These are phyloP conservation scores for Pelobates cultripes DNA, from an alignment of 2,797 vertebrate species.

Conservation along the genomic window DNA sequence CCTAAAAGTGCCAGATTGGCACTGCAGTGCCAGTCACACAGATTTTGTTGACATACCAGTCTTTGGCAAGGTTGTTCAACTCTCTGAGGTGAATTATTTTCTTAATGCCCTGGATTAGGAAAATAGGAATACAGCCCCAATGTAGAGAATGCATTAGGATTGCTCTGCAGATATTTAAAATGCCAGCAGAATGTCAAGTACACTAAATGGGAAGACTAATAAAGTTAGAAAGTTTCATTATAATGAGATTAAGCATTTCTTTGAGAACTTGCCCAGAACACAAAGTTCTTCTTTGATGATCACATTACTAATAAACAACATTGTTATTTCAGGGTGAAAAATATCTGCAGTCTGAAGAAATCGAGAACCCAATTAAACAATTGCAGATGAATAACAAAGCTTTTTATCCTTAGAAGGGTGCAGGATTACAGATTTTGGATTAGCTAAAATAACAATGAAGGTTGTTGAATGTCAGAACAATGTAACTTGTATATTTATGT, in stretches of 20 bases:
- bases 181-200: conserved; percentile 26
- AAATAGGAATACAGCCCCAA: neutral
- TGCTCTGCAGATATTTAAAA: conserved; percentile 24
- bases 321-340: neutral
- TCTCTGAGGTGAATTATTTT: too few species aligned
- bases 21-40: too few species aligned
- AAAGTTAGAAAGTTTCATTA: conserved; percentile 32
- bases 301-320: conserved; percentile 28
- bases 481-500: too few species aligned
- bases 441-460: too few species aligned
- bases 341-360: neutral
- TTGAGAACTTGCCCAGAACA: conserved; percentile 44
- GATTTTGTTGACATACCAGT: too few species aligned
- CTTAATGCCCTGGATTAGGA: too few species aligned
- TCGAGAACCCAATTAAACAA: neutral
- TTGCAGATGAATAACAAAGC: neutral
- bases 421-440: too few species aligned
- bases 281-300: conserved; percentile 32
- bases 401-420: neutral
- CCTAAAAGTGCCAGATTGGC: too few species aligned
- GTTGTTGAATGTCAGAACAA: too few species aligned
- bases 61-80: too few species aligned
- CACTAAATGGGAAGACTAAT: conserved; percentile 23
- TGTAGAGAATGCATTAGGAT: neutral
- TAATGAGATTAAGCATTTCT: conserved; percentile 37